Evolutionary conservation across 2,888 invertebrate species (phyloP).

Genomic region (Arctia plantaginis): DNA sequence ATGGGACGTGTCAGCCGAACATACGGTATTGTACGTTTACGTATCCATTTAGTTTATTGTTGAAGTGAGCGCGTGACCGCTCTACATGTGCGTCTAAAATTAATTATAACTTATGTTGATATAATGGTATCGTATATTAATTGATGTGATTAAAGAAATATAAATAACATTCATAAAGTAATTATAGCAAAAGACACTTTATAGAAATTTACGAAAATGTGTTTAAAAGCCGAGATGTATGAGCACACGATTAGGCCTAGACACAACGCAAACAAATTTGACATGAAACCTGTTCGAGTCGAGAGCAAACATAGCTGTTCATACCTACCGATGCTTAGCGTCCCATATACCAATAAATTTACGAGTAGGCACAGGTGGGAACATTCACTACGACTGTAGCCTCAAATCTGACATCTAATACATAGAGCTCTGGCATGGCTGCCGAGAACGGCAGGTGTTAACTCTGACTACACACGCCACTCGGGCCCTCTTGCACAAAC

Average conservation of each 20-base stretch:
- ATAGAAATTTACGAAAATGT: background rate
- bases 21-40: slow-evolving; percentile 14
- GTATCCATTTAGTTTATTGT: slow-evolving; percentile 60
- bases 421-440: slow-evolving; percentile 72
- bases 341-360: slow-evolving; percentile 63
- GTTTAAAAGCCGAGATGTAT: background rate
- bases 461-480: slow-evolving; percentile 64
- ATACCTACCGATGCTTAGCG: slow-evolving; percentile 28
- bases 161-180: slow-evolving; percentile 9
- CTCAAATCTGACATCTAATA: slow-evolving; percentile 66
- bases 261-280: slow-evolving; percentile 7
- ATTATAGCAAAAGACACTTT: slow-evolving; percentile 1
- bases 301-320: slow-evolving; percentile 25
- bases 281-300: slow-evolving; percentile 29
- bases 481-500: slow-evolving; percentile 71
- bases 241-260: slow-evolving; percentile 22
- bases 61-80: slow-evolving; percentile 33
- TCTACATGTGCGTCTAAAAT: slow-evolving; percentile 26
- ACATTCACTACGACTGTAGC: slow-evolving; percentile 59
- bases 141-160: slow-evolving; percentile 12
- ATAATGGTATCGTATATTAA: slow-evolving; percentile 19
- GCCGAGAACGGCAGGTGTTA: slow-evolving; percentile 78
- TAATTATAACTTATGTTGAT: slow-evolving; percentile 10
- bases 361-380: slow-evolving; percentile 70
- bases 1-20: slow-evolving; percentile 72